A percentile compares a stretch with the other conserved stretches of the same genome.
Conservation (phyloP, 2,888 invertebrate species). For the Nineta flava region DNA sequence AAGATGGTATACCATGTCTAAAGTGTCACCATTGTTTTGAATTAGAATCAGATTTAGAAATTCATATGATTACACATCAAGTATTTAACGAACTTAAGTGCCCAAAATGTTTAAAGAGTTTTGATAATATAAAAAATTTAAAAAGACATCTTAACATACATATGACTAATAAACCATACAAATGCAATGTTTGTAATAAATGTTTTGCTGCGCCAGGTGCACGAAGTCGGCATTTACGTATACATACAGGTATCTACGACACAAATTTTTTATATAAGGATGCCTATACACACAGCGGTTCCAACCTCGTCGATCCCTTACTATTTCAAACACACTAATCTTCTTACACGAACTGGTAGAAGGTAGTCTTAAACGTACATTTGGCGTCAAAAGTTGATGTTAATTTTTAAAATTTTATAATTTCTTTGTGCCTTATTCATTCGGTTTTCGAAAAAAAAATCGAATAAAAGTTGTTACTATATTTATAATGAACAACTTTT, state of each 20-base stretch:
- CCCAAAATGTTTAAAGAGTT: slow-evolving; percentile 19
- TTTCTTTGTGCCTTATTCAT: too few species aligned
- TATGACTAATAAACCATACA: slow-evolving; percentile 20
- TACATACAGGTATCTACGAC: slow-evolving; percentile 15
- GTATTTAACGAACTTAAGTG: slow-evolving; percentile 10
- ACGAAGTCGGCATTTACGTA: slow-evolving; percentile 6
- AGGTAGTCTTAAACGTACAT: too few species aligned
- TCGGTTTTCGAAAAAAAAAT: too few species aligned
- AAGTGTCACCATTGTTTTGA: slow-evolving; percentile 13
- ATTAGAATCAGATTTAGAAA: slow-evolving; percentile 18
- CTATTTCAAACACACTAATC: slow-evolving; percentile 21
- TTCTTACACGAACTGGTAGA: too few species aligned
- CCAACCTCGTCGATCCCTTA: slow-evolving; percentile 18
- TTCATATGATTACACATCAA: slow-evolving; percentile 20
- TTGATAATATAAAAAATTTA: slow-evolving; percentile 19
- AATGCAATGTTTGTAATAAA: slow-evolving; percentile 19
- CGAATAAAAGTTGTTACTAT: too few species aligned
- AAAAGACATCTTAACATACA: slow-evolving; percentile 21
- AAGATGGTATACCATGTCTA: not conserved
- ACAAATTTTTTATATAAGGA: too few species aligned
- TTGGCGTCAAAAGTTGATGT: too few species aligned
- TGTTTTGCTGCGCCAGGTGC: slow-evolving; percentile 17
- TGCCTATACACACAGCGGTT: slow-evolving; percentile 18
- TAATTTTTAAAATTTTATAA: too few species aligned
- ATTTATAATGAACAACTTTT: too few species aligned